Base-by-base conservation (phyloP, 2,113 vertebrate species). In the Illadopsis cleaveri region DNA sequence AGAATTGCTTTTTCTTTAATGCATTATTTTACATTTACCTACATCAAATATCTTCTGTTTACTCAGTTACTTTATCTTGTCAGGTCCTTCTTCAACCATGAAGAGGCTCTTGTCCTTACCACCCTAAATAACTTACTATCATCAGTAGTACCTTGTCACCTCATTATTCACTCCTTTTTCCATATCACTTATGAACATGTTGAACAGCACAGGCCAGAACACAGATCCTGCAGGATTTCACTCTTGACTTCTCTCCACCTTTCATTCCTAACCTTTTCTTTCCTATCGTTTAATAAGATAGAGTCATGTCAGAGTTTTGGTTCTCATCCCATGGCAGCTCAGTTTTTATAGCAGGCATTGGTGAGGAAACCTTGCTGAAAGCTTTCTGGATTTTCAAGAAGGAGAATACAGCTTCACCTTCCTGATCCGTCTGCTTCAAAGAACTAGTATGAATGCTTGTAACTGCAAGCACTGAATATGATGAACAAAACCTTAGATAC, bases 121-220 rank as follows among this genome's bases (percentile, higher is more conserved):
- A 93, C 71, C 82, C 88, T 80, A 80, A 96, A 96, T 96, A 96
- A 86, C 95, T 94, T 77, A 58, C 89, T 95, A 95, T 95, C 95
- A 83, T 73, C 92, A 66, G 44, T n/a, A n/a, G 33, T 88, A 62
- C 92, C 60, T 65, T 90, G 76, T 57, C 95, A 96, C 92, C 80
- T 96, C 95, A 95, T 97, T 93, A 93, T 69, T 96, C 95, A 94
- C 81, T 95, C 68, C 21, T 86, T 92, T 90, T 89, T 73, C 89
- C 58, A 7, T 94, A 95, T 96, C 95, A 66, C 76, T 83, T 93
- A 86, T 5, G 72, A 90, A 66, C 68, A 92, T 42, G 62, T 53
- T 92, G 88, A 95, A 77, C 47, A 81, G 86, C 76, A 81, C 68
- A 90, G 76, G 30, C 79, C 76, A 92, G 89, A 89, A 83, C 42